A percentile compares a stretch with the other conserved stretches of the same genome.
phyloP scores from a whole-genome alignment of 1,140 invertebrate genomes.

The Caenorhabditis inopinata region DNA sequence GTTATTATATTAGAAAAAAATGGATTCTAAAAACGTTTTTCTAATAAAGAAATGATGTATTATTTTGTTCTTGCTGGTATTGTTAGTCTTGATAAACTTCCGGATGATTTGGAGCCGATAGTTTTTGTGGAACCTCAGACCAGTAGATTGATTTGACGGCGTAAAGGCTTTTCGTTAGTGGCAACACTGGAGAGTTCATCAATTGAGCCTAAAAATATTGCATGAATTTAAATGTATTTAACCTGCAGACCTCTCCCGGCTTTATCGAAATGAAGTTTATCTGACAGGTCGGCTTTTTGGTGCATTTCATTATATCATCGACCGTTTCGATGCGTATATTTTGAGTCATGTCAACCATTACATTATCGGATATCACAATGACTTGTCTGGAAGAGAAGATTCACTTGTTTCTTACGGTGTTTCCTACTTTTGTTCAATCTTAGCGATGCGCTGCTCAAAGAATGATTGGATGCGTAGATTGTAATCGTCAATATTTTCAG shows the following conservation, averaged over 20 bases:
- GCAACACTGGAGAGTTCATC: neutral
- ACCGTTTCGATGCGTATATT: neutral
- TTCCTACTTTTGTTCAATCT: neutral
- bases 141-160: neutral
- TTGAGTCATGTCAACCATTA: neutral
- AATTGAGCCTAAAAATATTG: neutral
- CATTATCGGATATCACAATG: neutral
- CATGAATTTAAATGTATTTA: neutral
- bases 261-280: neutral
- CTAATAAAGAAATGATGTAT: neutral
- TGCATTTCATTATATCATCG: conserved; percentile 9
- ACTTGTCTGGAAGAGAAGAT: neutral
- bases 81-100: neutral
- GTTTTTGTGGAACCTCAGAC: neutral
- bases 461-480: neutral
- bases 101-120: conserved; percentile 14
- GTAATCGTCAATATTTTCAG: neutral
- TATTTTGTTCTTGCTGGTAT: neutral
- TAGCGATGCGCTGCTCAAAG: neutral
- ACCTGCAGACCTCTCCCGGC: neutral
- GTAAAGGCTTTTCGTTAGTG: neutral
- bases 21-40: no score
- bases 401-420: neutral
- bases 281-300: neutral
- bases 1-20: neutral